Evolutionary conservation across 2,113 vertebrate species (phyloP).

Genomic region (Dendropsophus ebraccatus): DNA sequence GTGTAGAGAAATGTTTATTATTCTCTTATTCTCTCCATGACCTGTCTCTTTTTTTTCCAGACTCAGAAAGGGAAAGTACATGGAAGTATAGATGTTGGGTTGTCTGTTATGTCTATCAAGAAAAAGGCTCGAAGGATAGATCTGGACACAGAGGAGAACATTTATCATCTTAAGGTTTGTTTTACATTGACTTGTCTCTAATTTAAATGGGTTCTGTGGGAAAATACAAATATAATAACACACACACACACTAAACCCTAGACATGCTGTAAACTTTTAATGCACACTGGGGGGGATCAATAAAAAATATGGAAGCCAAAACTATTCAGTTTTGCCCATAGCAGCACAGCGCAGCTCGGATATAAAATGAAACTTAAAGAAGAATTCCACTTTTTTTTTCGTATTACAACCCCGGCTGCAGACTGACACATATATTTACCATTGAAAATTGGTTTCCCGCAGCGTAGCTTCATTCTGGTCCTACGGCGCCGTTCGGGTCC

Average conservation of each 20-base stretch:
- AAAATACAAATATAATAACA: not conserved
- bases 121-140: slow-evolving; percentile 96
- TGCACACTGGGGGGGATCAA: too few species aligned
- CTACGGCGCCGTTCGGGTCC: too few species aligned
- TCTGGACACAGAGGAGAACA: slow-evolving; percentile 97
- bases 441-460: too few species aligned
- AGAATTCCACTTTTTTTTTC: too few species aligned
- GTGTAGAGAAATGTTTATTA: not conserved
- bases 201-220: not conserved
- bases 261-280: not conserved
- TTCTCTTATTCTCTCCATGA: not conserved
- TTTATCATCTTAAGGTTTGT: slow-evolving; percentile 96
- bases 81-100: slow-evolving; percentile 96
- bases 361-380: too few species aligned
- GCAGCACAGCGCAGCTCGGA: too few species aligned
- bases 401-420: too few species aligned
- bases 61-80: slow-evolving; percentile 98
- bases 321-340: too few species aligned
- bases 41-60: slow-evolving; percentile 68
- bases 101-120: slow-evolving; percentile 98
- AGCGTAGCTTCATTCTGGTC: too few species aligned
- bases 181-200: not conserved
- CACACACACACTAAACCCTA: not conserved
- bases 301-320: too few species aligned
- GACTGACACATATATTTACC: too few species aligned